These are phyloP conservation scores for Pardalotus punctatus DNA, from an alignment of 2,113 vertebrate species.

Conservation along the genomic window DNA sequence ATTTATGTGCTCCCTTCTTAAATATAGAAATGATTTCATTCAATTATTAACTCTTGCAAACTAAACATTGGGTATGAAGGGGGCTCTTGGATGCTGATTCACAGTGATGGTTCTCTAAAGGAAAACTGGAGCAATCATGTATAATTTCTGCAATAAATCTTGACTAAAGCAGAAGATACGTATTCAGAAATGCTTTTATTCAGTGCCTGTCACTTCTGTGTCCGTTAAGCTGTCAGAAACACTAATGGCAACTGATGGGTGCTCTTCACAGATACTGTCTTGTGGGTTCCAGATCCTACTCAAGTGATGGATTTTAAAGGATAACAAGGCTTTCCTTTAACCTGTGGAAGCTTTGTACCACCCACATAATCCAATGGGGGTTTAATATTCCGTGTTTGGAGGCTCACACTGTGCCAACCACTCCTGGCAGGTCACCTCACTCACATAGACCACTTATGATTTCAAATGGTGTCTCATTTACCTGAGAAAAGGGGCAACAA, in stretches of 20 bases:
- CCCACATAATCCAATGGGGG: neutral
- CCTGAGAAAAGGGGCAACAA: neutral
- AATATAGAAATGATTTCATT: slow-evolving; percentile 62
- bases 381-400: neutral
- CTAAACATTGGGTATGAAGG: neutral
- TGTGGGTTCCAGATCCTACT: neutral
- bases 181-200: slow-evolving; percentile 55
- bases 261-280: neutral
- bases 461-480: neutral
- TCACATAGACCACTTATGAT: neutral
- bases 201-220: slow-evolving; percentile 35
- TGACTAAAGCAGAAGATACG: slow-evolving; percentile 48
- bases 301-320: neutral
- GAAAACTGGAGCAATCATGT: slow-evolving; percentile 46
- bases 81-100: slow-evolving; percentile 36
- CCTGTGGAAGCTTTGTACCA: neutral
- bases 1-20: slow-evolving; percentile 38
- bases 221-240: neutral
- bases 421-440: neutral
- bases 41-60: slow-evolving; percentile 53
- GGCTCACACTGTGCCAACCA: neutral
- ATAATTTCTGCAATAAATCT: slow-evolving; percentile 32
- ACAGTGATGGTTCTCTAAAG: slow-evolving; percentile 12
- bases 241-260: slow-evolving; percentile 29
- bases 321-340: neutral